Evolutionary conservation across 1,140 invertebrate species (phyloP).

Genomic region (Caenorhabditis brenneri): DNA sequence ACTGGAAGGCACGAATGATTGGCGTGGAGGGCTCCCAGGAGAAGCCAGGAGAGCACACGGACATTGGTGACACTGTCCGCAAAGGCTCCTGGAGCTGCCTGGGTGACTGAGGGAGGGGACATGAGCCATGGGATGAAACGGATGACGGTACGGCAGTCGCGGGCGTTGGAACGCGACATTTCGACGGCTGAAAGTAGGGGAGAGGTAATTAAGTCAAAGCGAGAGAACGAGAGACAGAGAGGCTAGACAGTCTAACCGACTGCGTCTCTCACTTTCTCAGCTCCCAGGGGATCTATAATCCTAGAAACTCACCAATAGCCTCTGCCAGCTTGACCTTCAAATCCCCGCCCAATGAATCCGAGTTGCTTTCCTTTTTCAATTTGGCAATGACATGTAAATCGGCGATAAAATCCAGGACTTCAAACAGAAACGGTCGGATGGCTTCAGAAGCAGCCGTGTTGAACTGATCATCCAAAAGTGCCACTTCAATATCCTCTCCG

Average conservation of each 20-base stretch:
- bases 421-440: constrained; percentile 86
- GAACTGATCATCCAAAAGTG: constrained; percentile 70
- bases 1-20: constrained; percentile 82
- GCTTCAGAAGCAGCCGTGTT: constrained; percentile 88
- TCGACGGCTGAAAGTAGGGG: constrained; percentile 58
- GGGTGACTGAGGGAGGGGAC: constrained; percentile 66
- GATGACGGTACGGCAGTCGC: constrained; percentile 66
- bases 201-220: too few relatives aligned
- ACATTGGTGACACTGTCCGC: constrained; percentile 92
- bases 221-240: too few relatives aligned
- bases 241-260: too few relatives aligned
- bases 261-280: too few relatives aligned
- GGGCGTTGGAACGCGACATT: constrained; percentile 64
- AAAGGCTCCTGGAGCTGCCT: constrained; percentile 84
- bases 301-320: constrained; percentile 49
- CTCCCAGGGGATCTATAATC: not conserved
- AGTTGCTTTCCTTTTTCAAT: constrained; percentile 77
- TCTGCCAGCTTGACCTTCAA: constrained; percentile 80
- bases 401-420: constrained; percentile 90
- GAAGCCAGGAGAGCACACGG: constrained; percentile 89
- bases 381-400: constrained; percentile 95
- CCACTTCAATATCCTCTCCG: constrained; percentile 75
- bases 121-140: constrained; percentile 70
- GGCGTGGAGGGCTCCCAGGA: constrained; percentile 89
- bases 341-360: constrained; percentile 88